Percentiles rank a stretch among this genome's conserved stretches.
Conservation (phyloP, 2,797 vertebrate species). For the Bradypus variegatus region DNA sequence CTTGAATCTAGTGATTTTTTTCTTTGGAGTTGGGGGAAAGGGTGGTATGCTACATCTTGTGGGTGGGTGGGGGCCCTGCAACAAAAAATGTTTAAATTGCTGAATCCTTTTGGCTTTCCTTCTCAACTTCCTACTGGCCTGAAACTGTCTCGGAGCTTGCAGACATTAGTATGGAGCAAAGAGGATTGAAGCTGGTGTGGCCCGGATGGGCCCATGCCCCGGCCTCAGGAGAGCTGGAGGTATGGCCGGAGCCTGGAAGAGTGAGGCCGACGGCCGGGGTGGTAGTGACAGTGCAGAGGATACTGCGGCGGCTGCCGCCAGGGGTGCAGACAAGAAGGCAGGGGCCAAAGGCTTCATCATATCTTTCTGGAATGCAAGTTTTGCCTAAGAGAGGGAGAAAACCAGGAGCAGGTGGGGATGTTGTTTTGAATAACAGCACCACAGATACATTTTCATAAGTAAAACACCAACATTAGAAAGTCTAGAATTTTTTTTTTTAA, state of each 20-base stretch:
- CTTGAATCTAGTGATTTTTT: conserved; percentile 10
- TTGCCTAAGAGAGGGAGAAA: conserved; percentile 75
- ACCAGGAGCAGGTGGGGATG: background rate
- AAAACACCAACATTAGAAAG: background rate
- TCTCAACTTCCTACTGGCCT: conserved; percentile 61
- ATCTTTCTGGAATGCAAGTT: conserved; percentile 87
- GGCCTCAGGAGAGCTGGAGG: conserved; percentile 86
- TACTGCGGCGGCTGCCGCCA: conserved; percentile 78
- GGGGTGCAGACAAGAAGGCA: conserved; percentile 84
- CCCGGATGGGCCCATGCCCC: conserved; percentile 87
- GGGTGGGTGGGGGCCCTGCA: conserved; percentile 33
- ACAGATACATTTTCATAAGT: background rate
- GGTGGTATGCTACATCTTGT: background rate
- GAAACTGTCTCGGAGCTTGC: background rate
- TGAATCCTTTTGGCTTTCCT: conserved; percentile 47
- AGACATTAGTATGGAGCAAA: conserved; percentile 85
- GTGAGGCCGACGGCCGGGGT: conserved; percentile 78
- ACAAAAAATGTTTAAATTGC: conserved; percentile 45
- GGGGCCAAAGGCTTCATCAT: conserved; percentile 87
- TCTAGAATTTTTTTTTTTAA: background rate
- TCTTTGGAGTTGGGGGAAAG: conserved; percentile 32
- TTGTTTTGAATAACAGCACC: background rate
- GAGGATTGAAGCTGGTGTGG: conserved; percentile 86
- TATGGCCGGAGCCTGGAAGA: conserved; percentile 83
- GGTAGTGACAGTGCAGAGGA: conserved; percentile 81